Evolutionary conservation across 2,797 vertebrate genomes (phyloP).

Genomic region (Centropyge bicolor): DNA sequence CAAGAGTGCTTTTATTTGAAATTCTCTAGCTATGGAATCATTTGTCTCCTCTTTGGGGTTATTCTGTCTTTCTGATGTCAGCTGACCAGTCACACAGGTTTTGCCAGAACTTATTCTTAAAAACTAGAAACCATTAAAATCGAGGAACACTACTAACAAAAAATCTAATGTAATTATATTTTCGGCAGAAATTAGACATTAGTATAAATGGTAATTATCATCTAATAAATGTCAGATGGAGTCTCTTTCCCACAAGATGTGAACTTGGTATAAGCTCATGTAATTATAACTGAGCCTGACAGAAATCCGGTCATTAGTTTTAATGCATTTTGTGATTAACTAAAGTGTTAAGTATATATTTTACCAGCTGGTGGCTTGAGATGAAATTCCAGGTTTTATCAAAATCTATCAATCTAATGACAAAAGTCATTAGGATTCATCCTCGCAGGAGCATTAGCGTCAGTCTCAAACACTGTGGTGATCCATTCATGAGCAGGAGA

Average conservation of each 20-base stretch:
- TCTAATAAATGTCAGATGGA: neutral
- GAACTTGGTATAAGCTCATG: neutral
- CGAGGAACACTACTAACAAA: neutral
- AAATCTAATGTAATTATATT: neutral
- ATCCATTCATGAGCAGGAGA: neutral
- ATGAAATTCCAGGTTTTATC: neutral
- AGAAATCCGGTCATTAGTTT: neutral
- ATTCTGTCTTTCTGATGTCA: neutral
- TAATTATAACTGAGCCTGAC: neutral
- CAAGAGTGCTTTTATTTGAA: slow-evolving; percentile 23
- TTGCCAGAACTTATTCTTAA: neutral
- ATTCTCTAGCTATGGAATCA: neutral
- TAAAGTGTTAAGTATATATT: neutral
- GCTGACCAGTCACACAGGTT: neutral
- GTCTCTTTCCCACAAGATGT: neutral
- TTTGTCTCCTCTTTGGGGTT: slow-evolving; percentile 28
- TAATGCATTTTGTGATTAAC: neutral
- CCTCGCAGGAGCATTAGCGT: neutral
- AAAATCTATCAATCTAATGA: neutral
- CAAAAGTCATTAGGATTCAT: neutral
- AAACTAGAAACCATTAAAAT: neutral
- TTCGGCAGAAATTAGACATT: neutral
- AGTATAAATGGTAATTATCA: neutral
- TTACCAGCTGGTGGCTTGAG: neutral
- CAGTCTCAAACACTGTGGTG: neutral